phyloP scores from a whole-genome alignment of 2,888 invertebrate species.

The Himalopsyche japonica region DNA sequence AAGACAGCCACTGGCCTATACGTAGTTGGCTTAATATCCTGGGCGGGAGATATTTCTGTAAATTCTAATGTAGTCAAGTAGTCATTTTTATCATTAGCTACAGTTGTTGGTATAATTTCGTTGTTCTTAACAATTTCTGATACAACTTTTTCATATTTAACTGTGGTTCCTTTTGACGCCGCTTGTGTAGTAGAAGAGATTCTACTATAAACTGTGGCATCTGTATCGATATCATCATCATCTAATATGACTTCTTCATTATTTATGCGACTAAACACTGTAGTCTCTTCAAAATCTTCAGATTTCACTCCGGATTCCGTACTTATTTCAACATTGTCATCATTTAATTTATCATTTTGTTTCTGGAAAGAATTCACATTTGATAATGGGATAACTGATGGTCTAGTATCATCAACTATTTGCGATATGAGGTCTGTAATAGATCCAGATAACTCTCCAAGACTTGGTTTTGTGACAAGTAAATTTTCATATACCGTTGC shows the following conservation, averaged over 20 bases:
- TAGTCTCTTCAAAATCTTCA: neutral
- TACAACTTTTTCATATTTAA: neutral
- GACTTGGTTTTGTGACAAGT: conserved; percentile 48
- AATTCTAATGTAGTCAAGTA: neutral
- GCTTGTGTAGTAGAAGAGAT: neutral
- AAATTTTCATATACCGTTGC: neutral
- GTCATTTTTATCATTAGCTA: neutral
- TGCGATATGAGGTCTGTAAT: conserved; percentile 59
- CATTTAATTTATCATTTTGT: neutral
- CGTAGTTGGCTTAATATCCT: conserved; percentile 20
- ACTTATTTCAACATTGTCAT: neutral
- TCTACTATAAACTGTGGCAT: neutral
- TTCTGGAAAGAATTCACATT: neutral
- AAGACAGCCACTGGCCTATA: conserved; percentile 12
- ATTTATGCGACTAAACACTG: neutral
- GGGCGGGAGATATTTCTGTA: neutral
- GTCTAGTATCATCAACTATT: conserved; percentile 51
- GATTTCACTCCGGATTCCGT: neutral
- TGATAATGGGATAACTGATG: conserved; percentile 43
- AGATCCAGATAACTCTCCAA: conserved; percentile 49
- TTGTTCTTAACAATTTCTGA: neutral
- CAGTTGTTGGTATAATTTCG: neutral
- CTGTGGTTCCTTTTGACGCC: neutral
- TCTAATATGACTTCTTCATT: neutral
- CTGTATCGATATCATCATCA: neutral